Evolutionary conservation across 1,140 invertebrate genomes (phyloP), one percentile per base, ranked within the genome.

Genomic region (Drosophila orena): DNA sequence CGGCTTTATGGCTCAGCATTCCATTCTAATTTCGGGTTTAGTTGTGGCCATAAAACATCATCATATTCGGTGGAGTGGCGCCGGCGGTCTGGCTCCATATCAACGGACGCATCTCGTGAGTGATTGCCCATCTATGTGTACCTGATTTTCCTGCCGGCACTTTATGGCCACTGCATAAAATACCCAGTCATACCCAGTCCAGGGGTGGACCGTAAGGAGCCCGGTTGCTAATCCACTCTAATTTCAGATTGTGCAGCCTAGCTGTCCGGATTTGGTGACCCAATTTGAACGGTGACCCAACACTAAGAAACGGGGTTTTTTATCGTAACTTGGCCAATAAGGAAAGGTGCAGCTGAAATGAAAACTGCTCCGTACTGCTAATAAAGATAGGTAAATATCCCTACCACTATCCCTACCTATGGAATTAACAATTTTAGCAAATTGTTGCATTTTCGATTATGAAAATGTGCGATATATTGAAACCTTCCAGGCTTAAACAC

Each of bases 1-100:
- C 54, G 60, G 35, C 50, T 75, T 75, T 75, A 75, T 57, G 72
- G 61, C 61, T 42, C 22, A 34, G 43, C 47, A 68, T 68, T 64
- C 71, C 72, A 75, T 75, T 69, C 72, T 64, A 75, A 75, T 75
- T 75, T 75, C 52, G 72, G 59, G 27, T 70, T 70, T 69, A 69
- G 66, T 61, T 62, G 37, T 62, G 71, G 49, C 69, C 57, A 74
- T 74, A 74, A 74, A 74, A 73, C 71, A 74, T 74, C 71, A 74
- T 74, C 70, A 74, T 73, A 73, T 74, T 54, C 44, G 14, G 14
- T 37, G 30, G 8, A 73, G 34, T 30, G 20, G 53, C 20, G 3
- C n/a, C 34, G 11, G n/a, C 27, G 4, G 30, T 30, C 10, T 24
- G 47, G n/a, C 47, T 10, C 8, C 30, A 17, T 61, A 61, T 66